A percentile compares a stretch with the other conserved stretches of the same genome.
Evolutionary conservation across 2,797 vertebrate genomes (phyloP).

Genomic region (Eremophila alpestris): DNA sequence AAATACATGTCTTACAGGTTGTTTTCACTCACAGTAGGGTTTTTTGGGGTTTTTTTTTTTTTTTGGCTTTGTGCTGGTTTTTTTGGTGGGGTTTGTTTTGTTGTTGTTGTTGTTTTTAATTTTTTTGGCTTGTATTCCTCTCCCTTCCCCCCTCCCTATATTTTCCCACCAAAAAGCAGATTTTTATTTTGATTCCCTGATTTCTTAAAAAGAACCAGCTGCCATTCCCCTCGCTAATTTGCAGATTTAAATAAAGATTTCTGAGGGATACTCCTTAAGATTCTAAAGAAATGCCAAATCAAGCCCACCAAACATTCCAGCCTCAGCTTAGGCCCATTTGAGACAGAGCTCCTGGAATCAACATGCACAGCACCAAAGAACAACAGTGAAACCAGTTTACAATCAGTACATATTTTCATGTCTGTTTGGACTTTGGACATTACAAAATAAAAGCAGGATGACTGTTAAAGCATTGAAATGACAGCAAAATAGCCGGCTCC

Average conservation of each 20-base stretch:
- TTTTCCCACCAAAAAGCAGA: background rate
- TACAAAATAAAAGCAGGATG: background rate
- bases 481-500: background rate
- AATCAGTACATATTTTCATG: background rate
- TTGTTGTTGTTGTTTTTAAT: rapidly evolving
- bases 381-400: background rate
- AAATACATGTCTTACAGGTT: background rate
- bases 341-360: background rate
- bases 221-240: background rate
- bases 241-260: background rate
- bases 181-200: background rate
- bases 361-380: background rate
- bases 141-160: rapidly evolving
- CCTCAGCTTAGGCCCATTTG: background rate
- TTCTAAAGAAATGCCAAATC: background rate
- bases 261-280: background rate
- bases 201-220: rapidly evolving
- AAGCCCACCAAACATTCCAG: background rate
- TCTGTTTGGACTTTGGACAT: background rate
- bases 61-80: background rate
- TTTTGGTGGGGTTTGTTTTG: background rate
- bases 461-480: background rate
- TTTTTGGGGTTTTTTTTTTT: background rate
- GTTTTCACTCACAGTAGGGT: background rate
- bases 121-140: background rate